These are phyloP conservation scores for Glaucomys volans DNA, from an alignment of 2,113 vertebrate species.

Conservation along the genomic window DNA sequence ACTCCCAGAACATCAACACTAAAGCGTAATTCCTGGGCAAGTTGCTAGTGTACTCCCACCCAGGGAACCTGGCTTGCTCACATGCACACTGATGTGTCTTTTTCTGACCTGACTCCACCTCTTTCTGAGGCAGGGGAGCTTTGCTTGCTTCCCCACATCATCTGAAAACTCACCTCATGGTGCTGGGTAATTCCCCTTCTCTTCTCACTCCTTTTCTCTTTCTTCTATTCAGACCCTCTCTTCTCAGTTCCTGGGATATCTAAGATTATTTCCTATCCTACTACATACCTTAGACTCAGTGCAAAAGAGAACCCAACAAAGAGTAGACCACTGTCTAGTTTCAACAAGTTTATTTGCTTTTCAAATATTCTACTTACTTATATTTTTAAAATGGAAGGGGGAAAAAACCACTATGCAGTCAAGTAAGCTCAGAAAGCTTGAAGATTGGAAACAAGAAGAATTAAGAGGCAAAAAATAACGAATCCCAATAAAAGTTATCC, in stretches of 20 bases:
- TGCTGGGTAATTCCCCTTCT: background rate
- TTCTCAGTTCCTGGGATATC: background rate
- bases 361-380: background rate
- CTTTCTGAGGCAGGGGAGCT: no score
- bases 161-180: background rate
- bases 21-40: background rate
- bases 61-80: background rate
- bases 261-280: background rate
- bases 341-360: background rate
- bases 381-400: background rate
- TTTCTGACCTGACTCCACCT: background rate
- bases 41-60: background rate
- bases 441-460: background rate
- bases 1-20: no score
- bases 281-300: background rate
- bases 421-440: background rate
- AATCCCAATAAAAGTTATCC: background rate
- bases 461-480: background rate
- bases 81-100: background rate
- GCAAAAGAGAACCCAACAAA: conserved; percentile 4
- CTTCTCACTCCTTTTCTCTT: background rate
- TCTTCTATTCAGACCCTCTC: background rate
- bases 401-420: background rate
- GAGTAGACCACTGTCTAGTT: background rate
- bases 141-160: background rate